Percentiles rank a stretch among this genome's conserved stretches.
These are phyloP conservation scores for Iguana delicatissima DNA, from an alignment of 2,797 vertebrate genomes.

Conservation along the genomic window DNA sequence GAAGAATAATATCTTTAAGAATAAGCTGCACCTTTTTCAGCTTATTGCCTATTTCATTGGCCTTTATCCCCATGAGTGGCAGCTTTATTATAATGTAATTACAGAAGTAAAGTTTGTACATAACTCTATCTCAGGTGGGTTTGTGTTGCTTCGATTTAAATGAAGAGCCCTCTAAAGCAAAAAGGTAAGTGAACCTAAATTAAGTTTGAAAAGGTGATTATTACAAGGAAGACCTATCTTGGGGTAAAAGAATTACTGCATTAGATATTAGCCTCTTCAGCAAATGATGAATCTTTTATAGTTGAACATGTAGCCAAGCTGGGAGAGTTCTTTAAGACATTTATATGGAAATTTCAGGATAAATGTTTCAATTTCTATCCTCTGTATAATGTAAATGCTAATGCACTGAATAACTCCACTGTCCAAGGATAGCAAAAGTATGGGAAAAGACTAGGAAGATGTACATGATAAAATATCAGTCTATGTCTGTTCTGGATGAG, in stretches of 20 bases:
- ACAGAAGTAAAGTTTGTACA: slow-evolving; percentile 67
- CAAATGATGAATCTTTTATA: slow-evolving; percentile 68
- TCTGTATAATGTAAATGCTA: slow-evolving; percentile 50
- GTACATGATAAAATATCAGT: neutral
- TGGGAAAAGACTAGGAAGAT: neutral
- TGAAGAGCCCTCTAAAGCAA: slow-evolving; percentile 63
- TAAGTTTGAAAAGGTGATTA: slow-evolving; percentile 55
- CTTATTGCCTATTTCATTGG: slow-evolving; percentile 72
- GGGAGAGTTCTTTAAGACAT: slow-evolving; percentile 70
- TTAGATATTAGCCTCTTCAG: slow-evolving; percentile 49
- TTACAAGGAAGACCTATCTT: slow-evolving; percentile 52
- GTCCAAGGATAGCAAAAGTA: slow-evolving; percentile 35
- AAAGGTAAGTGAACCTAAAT: slow-evolving; percentile 65
- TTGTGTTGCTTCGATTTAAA: slow-evolving; percentile 78
- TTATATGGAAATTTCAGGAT: slow-evolving; percentile 68
- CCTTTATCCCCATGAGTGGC: slow-evolving; percentile 73
- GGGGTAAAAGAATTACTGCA: slow-evolving; percentile 37
- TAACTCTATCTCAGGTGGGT: slow-evolving; percentile 79
- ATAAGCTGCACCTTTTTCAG: slow-evolving; percentile 61
- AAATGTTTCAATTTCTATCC: slow-evolving; percentile 58
- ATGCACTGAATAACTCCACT: slow-evolving; percentile 44
- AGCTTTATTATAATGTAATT: slow-evolving; percentile 82
- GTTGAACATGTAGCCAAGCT: slow-evolving; percentile 62
- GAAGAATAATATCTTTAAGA: slow-evolving; percentile 58
- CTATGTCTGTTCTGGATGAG: slow-evolving; percentile 26